Base-by-base conservation (phyloP, 2,797 vertebrate genomes). In the Pelodytes ibericus region DNA sequence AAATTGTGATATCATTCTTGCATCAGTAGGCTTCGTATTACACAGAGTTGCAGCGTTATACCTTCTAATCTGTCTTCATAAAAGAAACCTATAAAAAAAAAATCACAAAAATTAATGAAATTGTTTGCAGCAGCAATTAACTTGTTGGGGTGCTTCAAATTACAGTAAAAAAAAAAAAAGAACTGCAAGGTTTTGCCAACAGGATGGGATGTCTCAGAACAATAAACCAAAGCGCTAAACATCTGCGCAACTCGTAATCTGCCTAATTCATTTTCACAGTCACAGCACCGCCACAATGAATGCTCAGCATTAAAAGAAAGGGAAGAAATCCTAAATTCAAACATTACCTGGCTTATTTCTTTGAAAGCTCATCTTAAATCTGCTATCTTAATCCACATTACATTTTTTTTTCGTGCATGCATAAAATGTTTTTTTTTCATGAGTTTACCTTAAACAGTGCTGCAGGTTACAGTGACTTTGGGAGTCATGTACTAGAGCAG, bases 101-200 rank as follows among this genome's bases (percentile, higher is more conserved):
- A 86, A 81, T 88, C 85, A 84, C 82, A 85, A 81, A 86, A 86
- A 86, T 82, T 88, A 90, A 89, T 89, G 87, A 88, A 89, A 86
- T 85, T 87, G 83, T 88, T 89, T 89, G 83, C 86, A 85, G 77
- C 82, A 88, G 87, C 74, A 79, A 88, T 75, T 70, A 80, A 64
- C 85, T 86, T 65, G 7, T 89, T 1, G 27, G 86, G 86, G 79
- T 83, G 83, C 81, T 85, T 88, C 83, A 89, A 90, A 89, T 89
- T 89, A 90, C 85, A 81, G 86, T 80, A 89, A 89, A 88, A n/a
- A n/a, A n/a, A n/a, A n/a, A n/a, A n/a, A 89, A 89, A 87, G 87
- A 87, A 85, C 82, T 85, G 84, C 85, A 89, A 88, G 83, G 63
- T 81, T 84, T 81, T 84, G 80, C 74, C 77, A 90, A 79, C 80